Percentiles rank a stretch among this genome's conserved stretches.
phyloP scores from a whole-genome alignment of 2,888 invertebrate genomes.

The Leptodirus hochenwartii region DNA sequence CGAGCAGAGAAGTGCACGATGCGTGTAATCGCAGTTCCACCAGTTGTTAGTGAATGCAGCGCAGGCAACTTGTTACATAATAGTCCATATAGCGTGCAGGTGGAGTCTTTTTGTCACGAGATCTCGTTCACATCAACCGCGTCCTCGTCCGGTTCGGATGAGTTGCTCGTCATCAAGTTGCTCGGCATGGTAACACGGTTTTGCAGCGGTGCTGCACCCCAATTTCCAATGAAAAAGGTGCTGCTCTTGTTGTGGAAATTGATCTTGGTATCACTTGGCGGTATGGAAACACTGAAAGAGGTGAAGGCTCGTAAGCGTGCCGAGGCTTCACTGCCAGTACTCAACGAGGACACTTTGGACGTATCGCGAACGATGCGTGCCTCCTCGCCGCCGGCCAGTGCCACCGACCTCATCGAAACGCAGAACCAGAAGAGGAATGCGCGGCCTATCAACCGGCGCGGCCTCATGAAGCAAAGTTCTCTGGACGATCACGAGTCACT shows the following conservation, averaged over 20 bases:
- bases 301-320: slow-evolving; percentile 54
- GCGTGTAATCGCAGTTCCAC: too few species aligned
- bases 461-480: slow-evolving; percentile 83
- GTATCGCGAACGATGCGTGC: slow-evolving; percentile 89
- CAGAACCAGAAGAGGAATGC: slow-evolving; percentile 63
- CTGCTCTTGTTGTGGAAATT: slow-evolving; percentile 90
- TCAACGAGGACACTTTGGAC: slow-evolving; percentile 85
- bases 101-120: slow-evolving; percentile 39
- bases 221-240: slow-evolving; percentile 98
- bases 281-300: slow-evolving; percentile 64
- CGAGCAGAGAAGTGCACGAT: slow-evolving; percentile 54
- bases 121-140: slow-evolving; percentile 29
- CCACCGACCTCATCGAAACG: slow-evolving; percentile 72
- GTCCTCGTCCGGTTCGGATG: slow-evolving; percentile 16
- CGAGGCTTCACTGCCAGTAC: slow-evolving; percentile 50
- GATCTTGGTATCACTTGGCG: slow-evolving; percentile 80
- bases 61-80: slow-evolving; percentile 24
- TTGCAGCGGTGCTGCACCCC: slow-evolving; percentile 88
- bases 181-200: slow-evolving; percentile 93
- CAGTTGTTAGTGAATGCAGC: too few species aligned
- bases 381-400: slow-evolving; percentile 86
- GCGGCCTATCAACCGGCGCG: slow-evolving; percentile 50
- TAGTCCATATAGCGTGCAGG: slow-evolving; percentile 27
- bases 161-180: slow-evolving; percentile 25
- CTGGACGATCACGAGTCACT: slow-evolving; percentile 65